Conservation (phyloP, 2,113 vertebrate species). For the Tragelaphus imberbis region DNA sequence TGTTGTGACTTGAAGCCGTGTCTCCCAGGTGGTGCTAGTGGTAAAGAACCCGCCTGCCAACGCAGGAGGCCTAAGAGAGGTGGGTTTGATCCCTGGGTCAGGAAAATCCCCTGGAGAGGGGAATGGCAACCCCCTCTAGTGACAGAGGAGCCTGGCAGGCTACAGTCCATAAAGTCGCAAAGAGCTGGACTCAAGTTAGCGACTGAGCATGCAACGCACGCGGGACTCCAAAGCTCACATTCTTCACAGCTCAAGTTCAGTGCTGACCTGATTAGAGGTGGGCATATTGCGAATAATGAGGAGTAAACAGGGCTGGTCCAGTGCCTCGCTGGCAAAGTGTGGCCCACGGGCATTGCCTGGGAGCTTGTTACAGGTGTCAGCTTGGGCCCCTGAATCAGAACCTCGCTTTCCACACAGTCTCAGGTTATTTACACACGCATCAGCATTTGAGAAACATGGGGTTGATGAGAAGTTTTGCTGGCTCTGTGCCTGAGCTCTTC, state of each 20-base stretch:
- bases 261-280: background rate
- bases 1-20: background rate
- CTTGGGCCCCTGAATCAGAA: background rate
- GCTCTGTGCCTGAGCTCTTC: background rate
- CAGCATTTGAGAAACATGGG: background rate
- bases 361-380: background rate
- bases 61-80: rapidly evolving
- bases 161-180: background rate
- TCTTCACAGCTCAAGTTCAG: background rate
- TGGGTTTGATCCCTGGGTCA: background rate
- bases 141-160: background rate
- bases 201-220: background rate
- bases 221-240: background rate
- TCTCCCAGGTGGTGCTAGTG: background rate
- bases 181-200: background rate
- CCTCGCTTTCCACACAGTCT: background rate
- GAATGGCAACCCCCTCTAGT: background rate
- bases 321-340: background rate
- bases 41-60: background rate
- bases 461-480: background rate
- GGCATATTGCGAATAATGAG: background rate
- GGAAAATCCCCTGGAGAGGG: background rate
- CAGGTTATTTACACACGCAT: background rate
- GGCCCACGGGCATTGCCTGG: background rate
- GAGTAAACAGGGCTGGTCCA: background rate